Conservation (phyloP, 2,113 vertebrate species). For the Arenaria interpres region DNA sequence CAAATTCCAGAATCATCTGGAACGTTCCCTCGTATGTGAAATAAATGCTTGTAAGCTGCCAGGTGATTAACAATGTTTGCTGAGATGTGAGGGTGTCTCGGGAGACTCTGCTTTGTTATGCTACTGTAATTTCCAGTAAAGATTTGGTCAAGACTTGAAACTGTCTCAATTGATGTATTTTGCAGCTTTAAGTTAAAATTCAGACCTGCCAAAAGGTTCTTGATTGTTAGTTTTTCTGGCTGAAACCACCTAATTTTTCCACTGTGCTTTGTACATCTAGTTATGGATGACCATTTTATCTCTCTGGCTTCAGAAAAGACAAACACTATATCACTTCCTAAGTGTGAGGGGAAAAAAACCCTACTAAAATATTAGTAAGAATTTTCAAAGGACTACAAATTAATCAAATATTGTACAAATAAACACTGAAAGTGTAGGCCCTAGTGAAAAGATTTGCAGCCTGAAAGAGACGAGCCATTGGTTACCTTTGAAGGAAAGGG, state of each 20-base stretch:
- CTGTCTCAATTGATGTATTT: conserved; percentile 70
- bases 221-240: conserved; percentile 63
- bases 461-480: neutral
- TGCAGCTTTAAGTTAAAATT: conserved; percentile 72
- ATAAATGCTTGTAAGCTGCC: conserved; percentile 33
- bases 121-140: conserved; percentile 74
- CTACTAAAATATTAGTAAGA: neutral
- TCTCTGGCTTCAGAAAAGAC: conserved; percentile 39
- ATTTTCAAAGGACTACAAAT: conserved; percentile 35
- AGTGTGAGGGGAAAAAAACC: neutral
- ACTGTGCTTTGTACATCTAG: conserved; percentile 17
- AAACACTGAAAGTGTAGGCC: neutral
- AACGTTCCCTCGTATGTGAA: conserved; percentile 5
- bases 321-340: conserved; percentile 22
- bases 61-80: conserved; percentile 63
- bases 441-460: neutral
- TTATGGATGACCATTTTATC: conserved; percentile 45
- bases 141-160: conserved; percentile 62
- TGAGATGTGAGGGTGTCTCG: conserved; percentile 38
- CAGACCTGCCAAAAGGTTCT: conserved; percentile 53
- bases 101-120: conserved; percentile 63
- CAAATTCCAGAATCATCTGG: conserved; percentile 56
- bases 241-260: conserved; percentile 41
- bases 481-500: neutral
- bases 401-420: conserved; percentile 24